Evolutionary conservation across 2,888 invertebrate genomes (phyloP), one percentile per base, ranked within the genome.

Genomic region (Lypha dubia): DNA sequence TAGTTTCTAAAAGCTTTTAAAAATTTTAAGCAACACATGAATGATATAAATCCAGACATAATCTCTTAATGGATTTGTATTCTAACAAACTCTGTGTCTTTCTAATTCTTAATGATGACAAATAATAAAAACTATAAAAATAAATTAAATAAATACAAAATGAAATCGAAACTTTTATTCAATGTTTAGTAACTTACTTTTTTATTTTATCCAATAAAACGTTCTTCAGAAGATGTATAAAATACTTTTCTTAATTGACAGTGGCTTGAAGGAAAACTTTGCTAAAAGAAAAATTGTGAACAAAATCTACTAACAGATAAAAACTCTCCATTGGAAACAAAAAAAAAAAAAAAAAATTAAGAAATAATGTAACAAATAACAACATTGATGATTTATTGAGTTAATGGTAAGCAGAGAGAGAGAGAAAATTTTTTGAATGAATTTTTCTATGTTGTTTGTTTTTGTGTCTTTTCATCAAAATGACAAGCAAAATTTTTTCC

Each of bases 231-330:
- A 58, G 17, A 65, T 7, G 28, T 35, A 38, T 13, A 41, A 7
- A 28, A n/a, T 35, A 20, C 15, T 35, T 38, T 15, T 6, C 46
- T 17, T 0, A 62, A 51, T 38, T 62, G 62, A 20, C n/a, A 60
- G 13, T 73, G 51, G 15, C 24, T 63, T 24, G 20, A 74, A n/a
- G n/a, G n/a, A n/a, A n/a, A 74, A 63, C 24, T 41, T 74, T 63
- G 8, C 3, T 49, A 24, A 49, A 62, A 62, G 1, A 51, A 38
- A 38, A 38, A n/a, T 22, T 13, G 17, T n/a, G 0, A 41, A 41
- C 6, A 44, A 41, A 68, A 53, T 3, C 17, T 56, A 7, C 15
- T 13, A 70, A 56, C 24, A 53, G 56, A 28, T 58, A 7, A 44
- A 41, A 56, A 44, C 56, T 44, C 15, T 58, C n/a, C 7, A 56